Percentiles rank a stretch among this genome's conserved stretches.
These are phyloP conservation scores for Pluvialis apricaria DNA, from an alignment of 2,113 vertebrate genomes.

Conservation along the genomic window DNA sequence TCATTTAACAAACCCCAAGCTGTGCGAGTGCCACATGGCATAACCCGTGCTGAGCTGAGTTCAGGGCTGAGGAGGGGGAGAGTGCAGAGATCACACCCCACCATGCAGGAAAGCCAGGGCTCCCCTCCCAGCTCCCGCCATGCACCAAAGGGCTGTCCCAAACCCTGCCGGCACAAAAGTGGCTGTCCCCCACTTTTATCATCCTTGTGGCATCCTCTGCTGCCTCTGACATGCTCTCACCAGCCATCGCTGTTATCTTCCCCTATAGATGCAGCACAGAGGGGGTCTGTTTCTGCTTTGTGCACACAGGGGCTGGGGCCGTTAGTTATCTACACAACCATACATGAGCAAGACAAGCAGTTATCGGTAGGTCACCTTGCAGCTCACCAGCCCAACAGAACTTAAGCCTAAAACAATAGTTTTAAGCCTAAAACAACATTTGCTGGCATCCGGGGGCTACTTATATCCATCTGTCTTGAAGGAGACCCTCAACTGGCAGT, in stretches of 20 bases:
- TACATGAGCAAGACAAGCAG: background rate
- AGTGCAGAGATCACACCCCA: fast-evolving
- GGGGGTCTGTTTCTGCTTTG: background rate
- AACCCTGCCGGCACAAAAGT: no score
- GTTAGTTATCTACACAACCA: background rate
- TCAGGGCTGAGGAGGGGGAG: background rate
- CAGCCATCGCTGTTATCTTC: background rate
- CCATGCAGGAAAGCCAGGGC: fast-evolving
- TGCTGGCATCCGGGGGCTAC: background rate
- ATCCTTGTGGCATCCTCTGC: background rate
- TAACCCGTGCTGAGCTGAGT: background rate
- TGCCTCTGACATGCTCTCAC: background rate
- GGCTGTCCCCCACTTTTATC: background rate
- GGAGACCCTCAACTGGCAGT: background rate
- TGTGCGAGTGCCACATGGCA: background rate
- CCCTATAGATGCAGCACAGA: background rate
- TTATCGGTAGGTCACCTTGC: background rate
- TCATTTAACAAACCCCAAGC: background rate
- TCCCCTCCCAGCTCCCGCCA: background rate
- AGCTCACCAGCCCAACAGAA: background rate
- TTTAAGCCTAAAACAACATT: background rate
- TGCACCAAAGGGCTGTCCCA: background rate
- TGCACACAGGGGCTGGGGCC: fast-evolving
- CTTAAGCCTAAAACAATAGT: background rate
- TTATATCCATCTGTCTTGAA: background rate